A percentile compares a stretch with the other conserved stretches of the same genome.
Evolutionary conservation across 2,888 invertebrate genomes (phyloP).

Genomic region (Subacronicta megacephala): DNA sequence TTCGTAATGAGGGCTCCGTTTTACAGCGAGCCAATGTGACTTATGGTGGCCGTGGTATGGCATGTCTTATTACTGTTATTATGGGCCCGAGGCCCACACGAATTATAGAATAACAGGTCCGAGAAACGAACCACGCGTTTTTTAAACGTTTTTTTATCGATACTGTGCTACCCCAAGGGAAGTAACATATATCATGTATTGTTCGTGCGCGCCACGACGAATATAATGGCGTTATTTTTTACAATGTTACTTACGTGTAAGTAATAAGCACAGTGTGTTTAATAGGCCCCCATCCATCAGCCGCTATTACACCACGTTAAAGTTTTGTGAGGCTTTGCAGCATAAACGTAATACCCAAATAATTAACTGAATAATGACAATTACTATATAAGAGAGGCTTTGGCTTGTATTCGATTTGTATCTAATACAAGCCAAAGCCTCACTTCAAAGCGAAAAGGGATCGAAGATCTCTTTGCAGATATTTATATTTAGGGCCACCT

Average conservation of each 20-base stretch:
- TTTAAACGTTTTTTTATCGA: slow-evolving; percentile 58
- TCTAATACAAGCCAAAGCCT: no score
- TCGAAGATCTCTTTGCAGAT: no score
- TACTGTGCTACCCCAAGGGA: slow-evolving; percentile 61
- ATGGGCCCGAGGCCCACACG: slow-evolving; percentile 72
- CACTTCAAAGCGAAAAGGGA: no score
- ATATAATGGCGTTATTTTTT: slow-evolving; percentile 50
- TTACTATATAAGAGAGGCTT: no score
- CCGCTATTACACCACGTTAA: slow-evolving; percentile 25
- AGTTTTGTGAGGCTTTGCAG: slow-evolving; percentile 34
- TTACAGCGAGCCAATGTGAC: slow-evolving; percentile 69
- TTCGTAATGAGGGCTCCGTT: slow-evolving; percentile 59
- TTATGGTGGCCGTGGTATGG: slow-evolving; percentile 72
- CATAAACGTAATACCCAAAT: no score
- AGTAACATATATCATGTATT: slow-evolving; percentile 55
- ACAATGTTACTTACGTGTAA: slow-evolving; percentile 41
- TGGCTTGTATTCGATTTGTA: no score
- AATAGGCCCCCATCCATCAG: slow-evolving; percentile 43
- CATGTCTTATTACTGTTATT: slow-evolving; percentile 83
- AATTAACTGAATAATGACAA: no score
- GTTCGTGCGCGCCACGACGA: slow-evolving; percentile 39
- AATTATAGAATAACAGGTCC: slow-evolving; percentile 73
- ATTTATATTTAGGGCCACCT: no score
- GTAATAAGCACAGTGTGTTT: slow-evolving; percentile 43
- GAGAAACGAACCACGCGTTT: slow-evolving; percentile 50